phyloP scores from a whole-genome alignment of 1,140 invertebrate species.

The Ceratina australensis region DNA sequence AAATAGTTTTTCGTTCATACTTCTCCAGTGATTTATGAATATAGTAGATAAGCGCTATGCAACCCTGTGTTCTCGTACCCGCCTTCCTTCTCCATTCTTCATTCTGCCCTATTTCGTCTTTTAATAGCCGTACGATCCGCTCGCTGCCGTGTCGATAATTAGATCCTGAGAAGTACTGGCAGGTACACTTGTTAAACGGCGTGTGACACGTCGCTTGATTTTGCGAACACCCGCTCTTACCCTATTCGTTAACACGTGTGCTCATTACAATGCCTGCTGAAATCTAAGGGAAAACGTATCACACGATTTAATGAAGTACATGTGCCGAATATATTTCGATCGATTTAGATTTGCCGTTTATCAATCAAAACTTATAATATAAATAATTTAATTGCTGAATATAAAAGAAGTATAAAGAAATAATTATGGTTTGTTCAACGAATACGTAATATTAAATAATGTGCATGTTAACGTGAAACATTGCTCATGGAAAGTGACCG shows the following conservation, averaged over 20 bases:
- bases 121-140: not conserved
- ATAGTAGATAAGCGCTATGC: no score
- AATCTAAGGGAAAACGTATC: no score
- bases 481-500: no score
- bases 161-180: not conserved
- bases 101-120: constrained; percentile 44
- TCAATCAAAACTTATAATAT: no score
- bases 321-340: not conserved
- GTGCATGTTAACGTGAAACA: no score
- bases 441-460: no score
- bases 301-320: not conserved
- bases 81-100: not conserved
- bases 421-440: no score
- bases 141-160: not conserved
- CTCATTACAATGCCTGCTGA: no score
- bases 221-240: not conserved
- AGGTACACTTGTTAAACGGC: not conserved
- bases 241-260: not conserved
- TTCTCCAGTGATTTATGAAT: no score
- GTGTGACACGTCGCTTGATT: not conserved
- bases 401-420: no score
- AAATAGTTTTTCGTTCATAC: no score
- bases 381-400: no score
- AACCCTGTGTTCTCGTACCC: not conserved
- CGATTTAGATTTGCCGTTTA: not conserved